Conservation (phyloP, 2,113 vertebrate genomes). For the Rhizomys pruinosus region DNA sequence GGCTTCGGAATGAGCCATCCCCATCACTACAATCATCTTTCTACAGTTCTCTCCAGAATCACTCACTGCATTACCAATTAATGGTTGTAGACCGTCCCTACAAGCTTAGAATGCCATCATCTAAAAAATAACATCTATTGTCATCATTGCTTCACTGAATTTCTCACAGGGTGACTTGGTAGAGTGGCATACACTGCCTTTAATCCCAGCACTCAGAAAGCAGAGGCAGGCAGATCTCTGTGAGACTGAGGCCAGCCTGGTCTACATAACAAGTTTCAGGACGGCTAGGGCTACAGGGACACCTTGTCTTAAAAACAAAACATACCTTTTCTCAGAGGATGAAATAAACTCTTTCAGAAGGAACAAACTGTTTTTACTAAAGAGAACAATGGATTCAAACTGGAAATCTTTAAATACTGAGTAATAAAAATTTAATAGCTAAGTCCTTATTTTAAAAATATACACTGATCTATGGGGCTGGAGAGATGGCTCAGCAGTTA, state of each 20-base stretch:
- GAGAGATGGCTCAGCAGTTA: no score
- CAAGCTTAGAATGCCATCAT: not conserved
- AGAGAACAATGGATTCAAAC: not conserved
- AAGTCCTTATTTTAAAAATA: constrained; percentile 14
- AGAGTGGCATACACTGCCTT: no score
- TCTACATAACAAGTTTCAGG: no score
- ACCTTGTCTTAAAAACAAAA: no score
- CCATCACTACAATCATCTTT: not conserved
- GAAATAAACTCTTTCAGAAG: not conserved
- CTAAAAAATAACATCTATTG: not conserved
- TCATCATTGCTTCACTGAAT: not conserved
- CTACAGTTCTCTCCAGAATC: not conserved
- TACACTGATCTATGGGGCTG: not conserved
- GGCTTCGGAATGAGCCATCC: not conserved
- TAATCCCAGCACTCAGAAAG: no score
- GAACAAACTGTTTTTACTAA: not conserved
- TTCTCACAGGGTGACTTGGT: not conserved
- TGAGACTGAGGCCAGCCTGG: no score
- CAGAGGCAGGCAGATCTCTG: no score
- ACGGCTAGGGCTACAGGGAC: no score
- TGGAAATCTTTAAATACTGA: not conserved
- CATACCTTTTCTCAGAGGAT: not conserved
- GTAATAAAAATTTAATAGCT: not conserved
- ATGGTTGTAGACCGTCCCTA: not conserved
- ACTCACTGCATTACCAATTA: not conserved